phyloP scores from a whole-genome alignment of 2,113 vertebrate genomes.

The Gymnorhina tibicen region DNA sequence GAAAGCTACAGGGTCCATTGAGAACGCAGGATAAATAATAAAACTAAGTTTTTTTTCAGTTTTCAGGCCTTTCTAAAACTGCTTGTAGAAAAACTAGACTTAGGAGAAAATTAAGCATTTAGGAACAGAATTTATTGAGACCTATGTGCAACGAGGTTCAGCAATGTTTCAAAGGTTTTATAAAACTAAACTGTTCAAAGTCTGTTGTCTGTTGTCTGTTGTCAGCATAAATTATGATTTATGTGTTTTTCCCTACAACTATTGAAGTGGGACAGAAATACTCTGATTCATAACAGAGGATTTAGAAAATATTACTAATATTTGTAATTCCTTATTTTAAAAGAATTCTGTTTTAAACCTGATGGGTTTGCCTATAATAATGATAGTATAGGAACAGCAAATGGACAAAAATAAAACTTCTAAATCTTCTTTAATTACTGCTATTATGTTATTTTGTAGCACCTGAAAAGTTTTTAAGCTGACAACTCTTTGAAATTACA shows the following conservation, averaged over 20 bases:
- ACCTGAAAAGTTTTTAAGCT: neutral
- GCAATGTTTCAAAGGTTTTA: neutral
- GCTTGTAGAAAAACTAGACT: neutral
- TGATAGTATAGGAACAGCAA: neutral
- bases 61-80: neutral
- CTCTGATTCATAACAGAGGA: neutral
- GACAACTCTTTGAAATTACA: neutral
- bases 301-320: neutral
- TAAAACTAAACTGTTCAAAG: neutral
- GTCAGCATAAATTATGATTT: neutral
- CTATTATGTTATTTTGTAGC: neutral
- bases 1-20: neutral
- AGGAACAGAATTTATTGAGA: neutral
- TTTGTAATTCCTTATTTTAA: neutral
- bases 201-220: neutral
- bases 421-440: neutral
- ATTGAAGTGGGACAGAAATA: neutral
- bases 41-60: neutral
- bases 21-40: neutral
- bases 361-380: neutral
- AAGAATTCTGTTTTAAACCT: neutral
- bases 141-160: neutral
- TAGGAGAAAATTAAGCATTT: neutral
- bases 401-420: neutral
- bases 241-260: neutral